Conservation (phyloP, 2,797 vertebrate genomes). For the Gymnopithys bicolor region DNA sequence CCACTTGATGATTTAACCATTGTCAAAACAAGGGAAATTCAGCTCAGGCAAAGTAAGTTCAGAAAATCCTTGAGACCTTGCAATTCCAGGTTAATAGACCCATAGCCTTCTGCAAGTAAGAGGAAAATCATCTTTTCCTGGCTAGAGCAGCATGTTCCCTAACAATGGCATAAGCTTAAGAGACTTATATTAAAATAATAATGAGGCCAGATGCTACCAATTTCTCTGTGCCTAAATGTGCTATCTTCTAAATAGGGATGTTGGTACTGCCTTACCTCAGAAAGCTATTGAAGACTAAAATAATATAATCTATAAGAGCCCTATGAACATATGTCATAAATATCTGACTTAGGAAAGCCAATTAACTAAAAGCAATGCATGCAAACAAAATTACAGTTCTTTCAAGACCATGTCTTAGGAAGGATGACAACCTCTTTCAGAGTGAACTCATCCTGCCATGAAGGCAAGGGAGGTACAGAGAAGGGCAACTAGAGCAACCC, state of each 20-base stretch:
- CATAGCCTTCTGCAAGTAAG: not conserved
- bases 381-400: not conserved
- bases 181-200: conserved; percentile 26
- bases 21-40: not conserved
- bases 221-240: not conserved
- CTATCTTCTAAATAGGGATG: not conserved
- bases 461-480: not conserved
- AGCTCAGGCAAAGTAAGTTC: not conserved
- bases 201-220: not conserved
- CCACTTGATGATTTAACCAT: not conserved
- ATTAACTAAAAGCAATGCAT: not conserved
- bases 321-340: not conserved
- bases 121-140: not conserved
- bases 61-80: not conserved
- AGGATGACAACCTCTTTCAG: not conserved
- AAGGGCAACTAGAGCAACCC: not conserved
- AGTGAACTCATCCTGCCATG: not conserved
- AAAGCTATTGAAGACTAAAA: conserved; percentile 2
- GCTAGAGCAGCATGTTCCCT: not conserved
- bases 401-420: not conserved
- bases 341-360: not conserved
- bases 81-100: not conserved
- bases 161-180: not conserved
- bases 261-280: not conserved
- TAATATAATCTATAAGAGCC: not conserved